Evolutionary conservation across 1,140 invertebrate species (phyloP).

Genomic region (Eulimnadia texana): DNA sequence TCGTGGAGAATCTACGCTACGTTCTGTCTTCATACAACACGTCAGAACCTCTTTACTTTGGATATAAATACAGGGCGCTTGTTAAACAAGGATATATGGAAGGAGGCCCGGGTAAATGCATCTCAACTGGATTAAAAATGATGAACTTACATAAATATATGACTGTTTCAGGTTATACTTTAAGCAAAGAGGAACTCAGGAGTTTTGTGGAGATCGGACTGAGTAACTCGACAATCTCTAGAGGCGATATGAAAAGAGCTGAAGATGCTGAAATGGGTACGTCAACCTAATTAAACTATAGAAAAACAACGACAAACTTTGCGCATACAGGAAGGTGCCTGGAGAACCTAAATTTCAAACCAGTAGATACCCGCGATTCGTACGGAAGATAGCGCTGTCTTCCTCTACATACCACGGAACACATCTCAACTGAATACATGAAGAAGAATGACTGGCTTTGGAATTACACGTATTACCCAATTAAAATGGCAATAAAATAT

Average conservation of each 20-base stretch:
- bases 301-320: too few relatives aligned
- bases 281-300: not conserved
- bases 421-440: conserved; percentile 69
- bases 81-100: conserved; percentile 88
- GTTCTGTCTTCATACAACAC: conserved; percentile 61
- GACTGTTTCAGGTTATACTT: not conserved
- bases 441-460: conserved; percentile 83
- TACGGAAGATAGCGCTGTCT: conserved; percentile 78
- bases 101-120: conserved; percentile 41
- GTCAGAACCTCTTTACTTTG: conserved; percentile 65
- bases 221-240: conserved; percentile 5
- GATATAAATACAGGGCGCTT: conserved; percentile 75
- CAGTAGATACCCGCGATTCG: conserved; percentile 71
- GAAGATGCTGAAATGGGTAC: conserved; percentile 17
- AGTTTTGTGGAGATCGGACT: conserved; percentile 11
- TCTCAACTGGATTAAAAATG: not conserved
- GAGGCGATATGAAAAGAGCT: conserved; percentile 1
- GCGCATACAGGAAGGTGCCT: conserved; percentile 66
- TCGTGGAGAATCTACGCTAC: conserved; percentile 80
- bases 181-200: conserved; percentile 16
- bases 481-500: conserved; percentile 49
- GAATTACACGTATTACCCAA: conserved; percentile 84
- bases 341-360: conserved; percentile 66
- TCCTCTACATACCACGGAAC: conserved; percentile 81
- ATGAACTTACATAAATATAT: not conserved